Conservation (phyloP, 2,888 invertebrate species). For the Lapara coniferarum region DNA sequence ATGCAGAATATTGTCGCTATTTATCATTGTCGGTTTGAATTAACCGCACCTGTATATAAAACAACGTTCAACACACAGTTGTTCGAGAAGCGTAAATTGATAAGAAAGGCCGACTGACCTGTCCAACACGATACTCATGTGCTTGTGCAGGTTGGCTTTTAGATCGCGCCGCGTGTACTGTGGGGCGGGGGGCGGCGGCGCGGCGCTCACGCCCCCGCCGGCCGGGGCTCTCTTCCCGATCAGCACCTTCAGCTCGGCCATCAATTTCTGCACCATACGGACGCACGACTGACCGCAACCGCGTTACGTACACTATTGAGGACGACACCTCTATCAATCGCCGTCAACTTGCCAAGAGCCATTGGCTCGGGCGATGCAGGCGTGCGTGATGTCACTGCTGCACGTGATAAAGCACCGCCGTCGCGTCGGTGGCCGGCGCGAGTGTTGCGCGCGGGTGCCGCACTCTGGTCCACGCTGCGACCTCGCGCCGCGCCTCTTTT, state of each 20-base stretch:
- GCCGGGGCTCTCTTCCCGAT: constrained; percentile 78
- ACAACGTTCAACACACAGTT: not conserved
- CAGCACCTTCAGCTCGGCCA: constrained; percentile 82
- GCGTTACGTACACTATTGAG: constrained; percentile 71
- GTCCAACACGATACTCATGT: constrained; percentile 82
- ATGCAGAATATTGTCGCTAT: constrained; percentile 14
- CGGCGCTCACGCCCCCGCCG: constrained; percentile 57
- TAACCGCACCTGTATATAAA: not conserved
- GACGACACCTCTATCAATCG: constrained; percentile 66
- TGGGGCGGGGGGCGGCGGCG: constrained; percentile 52
- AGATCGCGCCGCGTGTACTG: constrained; percentile 77
- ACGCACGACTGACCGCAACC: constrained; percentile 68
- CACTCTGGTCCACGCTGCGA: constrained; percentile 55
- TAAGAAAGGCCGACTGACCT: constrained; percentile 63
- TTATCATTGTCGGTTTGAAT: constrained; percentile 5
- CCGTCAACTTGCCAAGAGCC: constrained; percentile 73
- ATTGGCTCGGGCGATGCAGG: constrained; percentile 76
- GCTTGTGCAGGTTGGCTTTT: constrained; percentile 79
- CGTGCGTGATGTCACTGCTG: constrained; percentile 69
- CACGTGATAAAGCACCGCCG: constrained; percentile 77
- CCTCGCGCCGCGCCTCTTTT: constrained; percentile 75
- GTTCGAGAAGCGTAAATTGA: not conserved
- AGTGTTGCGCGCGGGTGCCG: constrained; percentile 51
- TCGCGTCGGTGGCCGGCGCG: constrained; percentile 68
- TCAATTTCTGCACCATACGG: constrained; percentile 81